Evolutionary conservation across 1,140 invertebrate species (phyloP).

Genomic region (Drosophila sturtevanti): DNA sequence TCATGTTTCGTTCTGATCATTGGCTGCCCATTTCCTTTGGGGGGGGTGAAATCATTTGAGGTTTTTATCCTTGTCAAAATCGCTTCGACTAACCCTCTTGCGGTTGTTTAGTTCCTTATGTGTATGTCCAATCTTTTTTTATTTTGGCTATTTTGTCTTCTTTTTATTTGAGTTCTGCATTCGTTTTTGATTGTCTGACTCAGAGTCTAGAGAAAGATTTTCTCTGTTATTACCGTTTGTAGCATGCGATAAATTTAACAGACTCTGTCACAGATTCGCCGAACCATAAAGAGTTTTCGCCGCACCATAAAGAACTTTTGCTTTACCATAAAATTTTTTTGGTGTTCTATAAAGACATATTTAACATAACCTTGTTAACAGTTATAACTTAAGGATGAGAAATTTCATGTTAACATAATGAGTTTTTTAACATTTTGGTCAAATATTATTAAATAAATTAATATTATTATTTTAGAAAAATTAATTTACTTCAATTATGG

Average conservation of each 20-base stretch:
- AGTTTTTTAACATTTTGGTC: no score
- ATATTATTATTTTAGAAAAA: no score
- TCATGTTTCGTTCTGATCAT: slow-evolving; percentile 40
- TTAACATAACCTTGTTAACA: neutral
- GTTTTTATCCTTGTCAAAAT: slow-evolving; percentile 8
- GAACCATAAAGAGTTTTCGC: no score
- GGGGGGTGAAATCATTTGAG: slow-evolving; percentile 22
- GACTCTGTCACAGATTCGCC: neutral
- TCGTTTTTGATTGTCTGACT: slow-evolving; percentile 48
- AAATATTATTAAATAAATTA: neutral
- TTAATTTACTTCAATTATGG: no score
- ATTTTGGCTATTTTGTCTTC: neutral
- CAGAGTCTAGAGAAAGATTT: neutral
- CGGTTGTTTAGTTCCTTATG: neutral
- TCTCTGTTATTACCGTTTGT: slow-evolving; percentile 10
- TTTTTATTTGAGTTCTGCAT: slow-evolving; percentile 59
- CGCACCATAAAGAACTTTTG: no score
- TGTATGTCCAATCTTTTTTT: neutral
- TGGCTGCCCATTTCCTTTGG: slow-evolving; percentile 10
- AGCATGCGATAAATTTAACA: slow-evolving; percentile 46
- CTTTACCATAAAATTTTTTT: no score
- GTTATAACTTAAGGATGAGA: neutral
- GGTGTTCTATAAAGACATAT: neutral
- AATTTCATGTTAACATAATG: no score
- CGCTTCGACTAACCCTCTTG: slow-evolving; percentile 15